These are phyloP conservation scores for Leucania comma DNA, from an alignment of 2,888 invertebrate genomes.

Conservation along the genomic window DNA sequence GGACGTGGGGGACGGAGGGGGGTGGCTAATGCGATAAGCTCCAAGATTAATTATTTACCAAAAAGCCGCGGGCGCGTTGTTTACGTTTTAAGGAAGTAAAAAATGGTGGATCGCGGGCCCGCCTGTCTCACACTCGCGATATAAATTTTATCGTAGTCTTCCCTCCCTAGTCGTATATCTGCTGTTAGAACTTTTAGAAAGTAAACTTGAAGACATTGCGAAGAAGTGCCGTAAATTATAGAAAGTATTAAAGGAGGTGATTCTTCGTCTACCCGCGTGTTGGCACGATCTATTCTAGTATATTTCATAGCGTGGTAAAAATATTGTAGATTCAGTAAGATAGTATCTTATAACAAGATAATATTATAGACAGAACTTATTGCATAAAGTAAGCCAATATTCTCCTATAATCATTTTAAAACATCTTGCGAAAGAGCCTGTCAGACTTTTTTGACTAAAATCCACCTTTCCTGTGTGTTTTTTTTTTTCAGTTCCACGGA, in stretches of 20 bases:
- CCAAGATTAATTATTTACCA: constrained; percentile 74
- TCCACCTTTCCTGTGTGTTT: too few species aligned
- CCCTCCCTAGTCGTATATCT: constrained; percentile 37
- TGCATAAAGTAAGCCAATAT: too few species aligned
- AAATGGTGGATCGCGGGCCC: constrained; percentile 37
- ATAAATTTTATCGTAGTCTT: constrained; percentile 21
- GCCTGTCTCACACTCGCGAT: constrained; percentile 1
- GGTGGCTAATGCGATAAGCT: constrained; percentile 77
- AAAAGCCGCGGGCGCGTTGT: constrained; percentile 56
- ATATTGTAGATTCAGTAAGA: neutral
- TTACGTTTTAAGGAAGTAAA: constrained; percentile 58
- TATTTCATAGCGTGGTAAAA: neutral
- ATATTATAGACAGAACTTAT: too few species aligned
- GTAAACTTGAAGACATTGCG: constrained; percentile 26
- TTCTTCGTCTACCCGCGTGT: constrained; percentile 23
- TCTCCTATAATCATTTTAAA: too few species aligned
- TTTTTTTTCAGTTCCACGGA: too few species aligned
- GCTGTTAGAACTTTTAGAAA: constrained; percentile 25
- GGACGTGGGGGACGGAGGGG: constrained; percentile 70
- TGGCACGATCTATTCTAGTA: neutral
- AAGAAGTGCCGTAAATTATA: constrained; percentile 48
- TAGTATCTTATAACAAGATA: too few species aligned
- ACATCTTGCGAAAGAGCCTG: too few species aligned
- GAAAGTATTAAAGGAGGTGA: constrained; percentile 20
- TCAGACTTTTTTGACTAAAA: too few species aligned